phyloP scores from a whole-genome alignment of 2,888 invertebrate species.

The Andrena fulva region DNA sequence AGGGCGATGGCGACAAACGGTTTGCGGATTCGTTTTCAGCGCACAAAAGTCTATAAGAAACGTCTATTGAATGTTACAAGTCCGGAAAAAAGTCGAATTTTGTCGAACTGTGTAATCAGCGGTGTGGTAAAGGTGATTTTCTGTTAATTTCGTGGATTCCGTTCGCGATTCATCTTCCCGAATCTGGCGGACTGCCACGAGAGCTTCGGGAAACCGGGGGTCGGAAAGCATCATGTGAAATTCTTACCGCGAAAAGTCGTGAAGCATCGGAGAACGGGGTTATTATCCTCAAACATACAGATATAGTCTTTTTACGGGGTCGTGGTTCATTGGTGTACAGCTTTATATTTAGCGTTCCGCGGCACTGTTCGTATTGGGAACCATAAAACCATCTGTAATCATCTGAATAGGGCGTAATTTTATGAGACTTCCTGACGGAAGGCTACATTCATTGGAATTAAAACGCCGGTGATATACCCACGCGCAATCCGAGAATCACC shows the following conservation, averaged over 20 bases:
- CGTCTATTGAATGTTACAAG: too few species aligned
- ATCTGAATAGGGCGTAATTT: slow-evolving; percentile 4
- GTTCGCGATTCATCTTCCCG: slow-evolving; percentile 63
- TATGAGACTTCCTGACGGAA: neutral
- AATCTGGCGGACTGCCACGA: slow-evolving; percentile 65
- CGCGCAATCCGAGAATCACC: too few species aligned
- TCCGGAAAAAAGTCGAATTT: too few species aligned
- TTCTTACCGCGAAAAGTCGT: slow-evolving; percentile 71
- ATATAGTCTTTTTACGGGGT: slow-evolving; percentile 64
- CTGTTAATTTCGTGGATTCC: slow-evolving; percentile 59
- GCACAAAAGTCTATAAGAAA: too few species aligned
- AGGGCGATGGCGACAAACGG: too few species aligned
- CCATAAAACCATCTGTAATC: slow-evolving; percentile 16
- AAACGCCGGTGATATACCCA: too few species aligned
- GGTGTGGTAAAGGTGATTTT: slow-evolving; percentile 46
- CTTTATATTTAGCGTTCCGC: slow-evolving; percentile 69
- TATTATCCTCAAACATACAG: slow-evolving; percentile 61
- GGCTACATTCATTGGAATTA: neutral
- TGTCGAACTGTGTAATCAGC: too few species aligned
- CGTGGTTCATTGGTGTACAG: slow-evolving; percentile 64
- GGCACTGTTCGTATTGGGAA: neutral
- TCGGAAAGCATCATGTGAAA: slow-evolving; percentile 51
- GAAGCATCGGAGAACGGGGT: slow-evolving; percentile 59
- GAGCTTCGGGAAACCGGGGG: slow-evolving; percentile 45
- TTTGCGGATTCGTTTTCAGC: too few species aligned